Percentiles rank a stretch among this genome's conserved stretches.
These are phyloP conservation scores for Poeciliopsis prolifica DNA, from an alignment of 2,113 vertebrate genomes.

Conservation along the genomic window DNA sequence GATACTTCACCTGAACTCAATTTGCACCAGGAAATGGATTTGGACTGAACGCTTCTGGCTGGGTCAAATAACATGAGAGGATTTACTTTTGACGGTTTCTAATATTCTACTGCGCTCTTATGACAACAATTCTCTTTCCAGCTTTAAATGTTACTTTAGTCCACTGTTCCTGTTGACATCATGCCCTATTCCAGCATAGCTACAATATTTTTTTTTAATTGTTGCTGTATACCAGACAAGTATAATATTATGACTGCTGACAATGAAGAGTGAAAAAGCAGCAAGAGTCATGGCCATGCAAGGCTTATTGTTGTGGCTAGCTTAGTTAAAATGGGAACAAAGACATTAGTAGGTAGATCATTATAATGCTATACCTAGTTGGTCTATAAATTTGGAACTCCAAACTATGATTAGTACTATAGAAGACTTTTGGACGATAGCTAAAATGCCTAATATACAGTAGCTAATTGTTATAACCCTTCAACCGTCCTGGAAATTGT, in stretches of 20 bases:
- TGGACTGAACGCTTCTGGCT: conserved; percentile 31
- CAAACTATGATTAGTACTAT: neutral
- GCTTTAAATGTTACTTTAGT: conserved; percentile 43
- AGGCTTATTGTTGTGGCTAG: neutral
- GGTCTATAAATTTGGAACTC: neutral
- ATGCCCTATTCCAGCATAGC: neutral
- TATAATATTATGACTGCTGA: neutral
- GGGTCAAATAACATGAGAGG: neutral
- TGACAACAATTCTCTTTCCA: neutral
- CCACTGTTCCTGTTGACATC: neutral
- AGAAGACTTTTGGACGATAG: neutral
- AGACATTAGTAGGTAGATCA: neutral
- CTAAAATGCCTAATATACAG: no score
- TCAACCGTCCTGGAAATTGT: no score
- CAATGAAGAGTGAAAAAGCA: neutral
- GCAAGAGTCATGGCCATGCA: neutral
- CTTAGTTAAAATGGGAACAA: neutral
- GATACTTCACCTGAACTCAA: conserved; percentile 55
- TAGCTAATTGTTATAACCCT: no score
- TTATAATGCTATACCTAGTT: neutral
- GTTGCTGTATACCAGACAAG: neutral
- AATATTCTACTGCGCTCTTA: conserved; percentile 14
- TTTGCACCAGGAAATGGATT: conserved; percentile 32
- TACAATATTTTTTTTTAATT: neutral
- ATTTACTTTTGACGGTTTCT: conserved; percentile 43